Evolutionary conservation across 2,797 vertebrate genomes (phyloP).

Genomic region (Leptatherina wallacei): DNA sequence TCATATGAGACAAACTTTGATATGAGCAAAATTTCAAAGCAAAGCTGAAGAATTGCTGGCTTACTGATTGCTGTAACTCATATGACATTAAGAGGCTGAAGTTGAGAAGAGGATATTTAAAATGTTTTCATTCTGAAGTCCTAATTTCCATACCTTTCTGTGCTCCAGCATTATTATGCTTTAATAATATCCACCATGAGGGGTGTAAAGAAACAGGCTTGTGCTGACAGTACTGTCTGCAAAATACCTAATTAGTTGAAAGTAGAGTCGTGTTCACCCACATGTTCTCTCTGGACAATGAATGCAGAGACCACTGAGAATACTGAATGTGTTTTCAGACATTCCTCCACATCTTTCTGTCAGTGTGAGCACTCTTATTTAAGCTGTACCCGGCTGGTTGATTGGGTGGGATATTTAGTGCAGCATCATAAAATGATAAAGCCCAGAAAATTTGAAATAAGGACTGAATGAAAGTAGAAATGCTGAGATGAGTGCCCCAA

Average conservation of each 20-base stretch:
- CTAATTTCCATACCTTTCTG: background rate
- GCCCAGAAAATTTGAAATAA: slow-evolving; percentile 4
- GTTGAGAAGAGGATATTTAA: background rate
- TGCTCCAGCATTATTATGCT: background rate
- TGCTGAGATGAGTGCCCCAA: slow-evolving; percentile 4
- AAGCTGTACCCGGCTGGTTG: slow-evolving; percentile 4
- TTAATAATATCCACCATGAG: slow-evolving; percentile 21
- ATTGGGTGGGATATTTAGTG: slow-evolving; percentile 12
- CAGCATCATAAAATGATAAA: slow-evolving; percentile 11
- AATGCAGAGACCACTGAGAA: slow-evolving; percentile 16
- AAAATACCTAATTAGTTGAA: slow-evolving; percentile 35
- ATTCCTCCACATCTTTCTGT: slow-evolving; percentile 24
- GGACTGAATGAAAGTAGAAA: background rate
- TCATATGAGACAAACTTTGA: background rate
- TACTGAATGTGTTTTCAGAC: slow-evolving; percentile 17
- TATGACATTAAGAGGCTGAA: background rate
- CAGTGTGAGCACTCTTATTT: slow-evolving; percentile 7
- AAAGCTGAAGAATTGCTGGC: background rate
- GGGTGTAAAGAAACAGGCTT: slow-evolving; percentile 16
- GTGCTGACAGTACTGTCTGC: slow-evolving; percentile 32
- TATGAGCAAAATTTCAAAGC: background rate
- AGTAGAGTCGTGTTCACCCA: slow-evolving; percentile 27
- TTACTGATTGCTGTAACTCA: background rate
- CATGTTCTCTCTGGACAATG: slow-evolving; percentile 21
- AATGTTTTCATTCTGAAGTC: background rate